These are phyloP conservation scores for Grantiella picta DNA, from an alignment of 2,113 vertebrate genomes.

Conservation along the genomic window DNA sequence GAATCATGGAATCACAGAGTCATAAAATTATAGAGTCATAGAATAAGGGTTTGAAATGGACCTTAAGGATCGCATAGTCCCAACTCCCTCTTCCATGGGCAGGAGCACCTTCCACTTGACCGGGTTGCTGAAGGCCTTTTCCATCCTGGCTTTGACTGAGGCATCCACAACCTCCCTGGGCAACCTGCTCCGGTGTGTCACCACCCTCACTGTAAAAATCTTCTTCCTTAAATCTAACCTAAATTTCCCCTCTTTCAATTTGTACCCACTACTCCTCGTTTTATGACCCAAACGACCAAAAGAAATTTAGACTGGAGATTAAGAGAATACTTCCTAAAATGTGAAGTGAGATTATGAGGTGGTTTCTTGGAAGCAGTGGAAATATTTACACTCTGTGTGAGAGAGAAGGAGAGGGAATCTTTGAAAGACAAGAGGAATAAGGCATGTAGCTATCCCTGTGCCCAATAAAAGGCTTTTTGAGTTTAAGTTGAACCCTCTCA, in stretches of 20 bases:
- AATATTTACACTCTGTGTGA: neutral
- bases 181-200: neutral
- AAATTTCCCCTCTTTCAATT: neutral
- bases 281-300: neutral
- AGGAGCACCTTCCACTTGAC: neutral
- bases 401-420: neutral
- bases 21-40: neutral
- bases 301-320: neutral
- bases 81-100: rapidly evolving
- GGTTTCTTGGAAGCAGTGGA: neutral
- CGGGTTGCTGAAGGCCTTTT: neutral
- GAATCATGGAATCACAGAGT: too few relatives aligned
- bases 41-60: neutral
- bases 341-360: neutral
- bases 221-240: neutral
- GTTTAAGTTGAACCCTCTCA: neutral
- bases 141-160: neutral
- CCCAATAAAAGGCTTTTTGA: neutral
- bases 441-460: too few relatives aligned
- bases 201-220: neutral
- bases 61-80: neutral
- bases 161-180: neutral
- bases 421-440: neutral
- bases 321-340: neutral
- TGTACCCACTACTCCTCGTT: neutral